Evolutionary conservation across 2,888 invertebrate species (phyloP).

Genomic region (Trachelus stipa): DNA sequence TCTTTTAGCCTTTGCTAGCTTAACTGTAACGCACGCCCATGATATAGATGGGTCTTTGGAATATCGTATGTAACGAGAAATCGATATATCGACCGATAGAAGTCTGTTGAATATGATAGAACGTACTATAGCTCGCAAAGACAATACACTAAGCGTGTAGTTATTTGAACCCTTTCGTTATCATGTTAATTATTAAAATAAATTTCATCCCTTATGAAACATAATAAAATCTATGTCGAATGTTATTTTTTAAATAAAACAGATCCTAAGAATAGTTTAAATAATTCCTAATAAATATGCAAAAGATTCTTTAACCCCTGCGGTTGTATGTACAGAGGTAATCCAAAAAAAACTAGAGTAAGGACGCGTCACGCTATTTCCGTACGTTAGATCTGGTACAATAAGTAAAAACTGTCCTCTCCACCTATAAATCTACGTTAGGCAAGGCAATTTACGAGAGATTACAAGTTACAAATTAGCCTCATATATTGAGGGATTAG

Average conservation of each 20-base stretch:
- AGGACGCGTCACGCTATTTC: neutral
- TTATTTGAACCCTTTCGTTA: neutral
- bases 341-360: neutral
- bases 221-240: neutral
- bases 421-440: slow-evolving; percentile 48
- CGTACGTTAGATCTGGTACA: slow-evolving; percentile 1
- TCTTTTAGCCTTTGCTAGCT: neutral
- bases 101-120: neutral
- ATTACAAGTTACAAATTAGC: slow-evolving; percentile 59
- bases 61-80: neutral
- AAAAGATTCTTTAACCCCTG: neutral
- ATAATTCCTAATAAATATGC: neutral
- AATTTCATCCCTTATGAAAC: neutral
- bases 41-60: neutral
- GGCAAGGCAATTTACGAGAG: slow-evolving; percentile 44
- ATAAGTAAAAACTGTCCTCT: slow-evolving; percentile 1
- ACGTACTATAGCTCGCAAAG: neutral
- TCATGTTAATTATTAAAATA: neutral
- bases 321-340: neutral
- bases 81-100: neutral
- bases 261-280: neutral
- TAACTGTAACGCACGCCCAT: neutral
- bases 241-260: neutral
- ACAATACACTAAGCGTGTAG: neutral
- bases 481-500: slow-evolving; percentile 59